phyloP scores from a whole-genome alignment of 2,797 vertebrate species.

The Nannoperca obscura region DNA sequence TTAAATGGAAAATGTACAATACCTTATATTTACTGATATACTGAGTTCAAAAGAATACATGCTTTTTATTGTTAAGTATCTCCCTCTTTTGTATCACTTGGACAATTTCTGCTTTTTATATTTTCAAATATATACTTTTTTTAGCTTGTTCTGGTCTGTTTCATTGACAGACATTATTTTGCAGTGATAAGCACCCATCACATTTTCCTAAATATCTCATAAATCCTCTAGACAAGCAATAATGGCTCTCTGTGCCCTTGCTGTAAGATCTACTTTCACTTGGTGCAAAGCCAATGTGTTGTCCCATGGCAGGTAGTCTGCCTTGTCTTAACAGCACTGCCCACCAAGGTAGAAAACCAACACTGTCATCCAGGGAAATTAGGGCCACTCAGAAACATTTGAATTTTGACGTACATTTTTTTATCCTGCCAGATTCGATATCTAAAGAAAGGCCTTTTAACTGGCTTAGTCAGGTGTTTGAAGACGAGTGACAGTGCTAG shows the following conservation, averaged over 20 bases:
- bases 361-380: conserved; percentile 75
- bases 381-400: conserved; percentile 62
- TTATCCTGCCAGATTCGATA: conserved; percentile 63
- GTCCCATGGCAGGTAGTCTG: conserved; percentile 74
- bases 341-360: conserved; percentile 76
- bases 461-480: conserved; percentile 60
- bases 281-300: conserved; percentile 61
- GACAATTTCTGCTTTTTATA: neutral
- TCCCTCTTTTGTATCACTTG: neutral
- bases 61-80: neutral
- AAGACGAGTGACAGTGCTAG: conserved; percentile 51
- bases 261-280: conserved; percentile 80
- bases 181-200: conserved; percentile 73
- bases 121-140: conserved; percentile 25
- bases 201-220: conserved; percentile 77
- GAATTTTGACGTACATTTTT: conserved; percentile 52
- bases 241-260: conserved; percentile 75
- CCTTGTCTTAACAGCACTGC: conserved; percentile 67
- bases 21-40: neutral
- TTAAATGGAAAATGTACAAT: neutral
- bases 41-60: neutral
- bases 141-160: conserved; percentile 23
- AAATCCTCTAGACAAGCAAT: conserved; percentile 81
- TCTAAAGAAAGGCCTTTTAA: conserved; percentile 58
- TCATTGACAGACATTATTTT: conserved; percentile 63